Conservation (phyloP, 2,797 vertebrate genomes). For the Chaetophractus vellerosus region DNA sequence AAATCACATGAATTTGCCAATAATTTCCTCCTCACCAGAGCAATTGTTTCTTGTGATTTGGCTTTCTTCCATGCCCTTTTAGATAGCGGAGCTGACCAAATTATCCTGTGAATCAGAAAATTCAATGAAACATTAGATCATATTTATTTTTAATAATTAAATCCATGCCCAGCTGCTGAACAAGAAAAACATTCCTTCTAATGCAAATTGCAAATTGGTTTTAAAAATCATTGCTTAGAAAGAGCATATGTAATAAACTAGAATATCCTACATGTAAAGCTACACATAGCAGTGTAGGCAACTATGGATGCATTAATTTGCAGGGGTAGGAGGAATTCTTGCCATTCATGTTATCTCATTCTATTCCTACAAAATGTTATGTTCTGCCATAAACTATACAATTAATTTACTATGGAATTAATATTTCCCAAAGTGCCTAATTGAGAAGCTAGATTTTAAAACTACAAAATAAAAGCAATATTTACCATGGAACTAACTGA, state of each 20-base stretch:
- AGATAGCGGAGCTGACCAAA: slow-evolving; percentile 55
- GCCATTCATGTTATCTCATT: neutral
- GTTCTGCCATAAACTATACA: slow-evolving; percentile 7
- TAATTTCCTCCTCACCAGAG: slow-evolving; percentile 15
- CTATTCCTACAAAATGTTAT: slow-evolving; percentile 42
- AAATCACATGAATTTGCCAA: slow-evolving; percentile 10
- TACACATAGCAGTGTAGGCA: neutral
- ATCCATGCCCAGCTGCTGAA: slow-evolving; percentile 44
- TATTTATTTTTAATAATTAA: slow-evolving; percentile 72
- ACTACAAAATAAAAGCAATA: slow-evolving; percentile 35
- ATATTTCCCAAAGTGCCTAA: slow-evolving; percentile 9
- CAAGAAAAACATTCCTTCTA: slow-evolving; percentile 23
- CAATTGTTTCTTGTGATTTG: slow-evolving; percentile 17
- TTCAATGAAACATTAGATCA: slow-evolving; percentile 59
- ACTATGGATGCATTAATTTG: neutral
- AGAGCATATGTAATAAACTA: neutral
- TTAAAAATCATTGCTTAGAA: slow-evolving; percentile 36
- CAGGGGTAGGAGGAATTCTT: neutral
- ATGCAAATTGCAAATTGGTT: slow-evolving; percentile 22
- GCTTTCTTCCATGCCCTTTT: slow-evolving; percentile 48
- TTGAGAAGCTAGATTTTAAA: slow-evolving; percentile 57
- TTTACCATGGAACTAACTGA: slow-evolving; percentile 32
- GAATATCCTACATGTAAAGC: neutral
- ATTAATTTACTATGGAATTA: slow-evolving; percentile 47
- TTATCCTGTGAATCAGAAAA: slow-evolving; percentile 63